Evolutionary conservation across 2,888 invertebrate genomes (phyloP), one percentile per base, ranked within the genome.

Genomic region (Schizotus pectinicornis): DNA sequence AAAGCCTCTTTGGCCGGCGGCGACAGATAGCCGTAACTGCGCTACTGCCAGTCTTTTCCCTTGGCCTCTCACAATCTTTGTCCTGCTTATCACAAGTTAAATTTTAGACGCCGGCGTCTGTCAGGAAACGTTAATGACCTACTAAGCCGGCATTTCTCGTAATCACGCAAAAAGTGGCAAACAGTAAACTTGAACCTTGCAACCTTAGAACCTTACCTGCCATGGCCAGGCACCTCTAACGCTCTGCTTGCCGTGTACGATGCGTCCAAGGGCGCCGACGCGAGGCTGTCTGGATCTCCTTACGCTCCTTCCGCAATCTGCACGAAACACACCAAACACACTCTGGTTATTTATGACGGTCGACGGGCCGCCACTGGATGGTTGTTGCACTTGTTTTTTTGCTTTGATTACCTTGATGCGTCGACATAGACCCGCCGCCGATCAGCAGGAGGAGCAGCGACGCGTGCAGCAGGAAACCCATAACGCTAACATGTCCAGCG

Each of bases 161-260:
- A 22, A 38, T 59, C 39, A 37, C 50, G 38, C 42, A 51, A 46
- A 41, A 13, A 7, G 53, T 38, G 51, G 39, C 22, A 33, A 7
- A 8, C 8, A 50, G 36, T 49, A 33, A 49, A 56, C 41, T 58
- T 46, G 49, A 48, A 43, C 49, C 34, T 36, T 37, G 14, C n/a
- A 56, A 43, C 14, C 5, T 22, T 22, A 22, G 22, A 22, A 22
- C 22, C 70, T 75, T 73, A 88, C 90, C 85, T 90, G 92, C 92
- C 92, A 92, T 0, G 92, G 92, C 92, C 92, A 92, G 3, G 92
- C 90, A 12, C 91, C 92, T 69, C 87, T 81, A 59, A 85, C 86
- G 56, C 90, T 90, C 66, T 89, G 89, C 71, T 88, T 85, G 0
- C 92, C 92, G 69, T 88, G 89, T 72, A 92, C 90, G 72, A 92